Evolutionary conservation across 2,888 invertebrate genomes (phyloP).

Genomic region (Tridacna crocea): DNA sequence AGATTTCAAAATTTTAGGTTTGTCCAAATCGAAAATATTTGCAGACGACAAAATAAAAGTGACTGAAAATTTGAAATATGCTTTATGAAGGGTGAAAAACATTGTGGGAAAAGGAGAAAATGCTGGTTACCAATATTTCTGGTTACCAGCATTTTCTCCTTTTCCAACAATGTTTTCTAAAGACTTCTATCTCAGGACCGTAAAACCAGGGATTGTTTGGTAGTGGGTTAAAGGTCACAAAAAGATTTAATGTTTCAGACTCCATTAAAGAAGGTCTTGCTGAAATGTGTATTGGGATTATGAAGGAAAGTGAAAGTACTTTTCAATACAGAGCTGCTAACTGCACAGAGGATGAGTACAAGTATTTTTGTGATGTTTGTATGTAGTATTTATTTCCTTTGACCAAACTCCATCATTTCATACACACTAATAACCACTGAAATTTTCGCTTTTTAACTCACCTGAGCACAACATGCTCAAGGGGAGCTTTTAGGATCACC

Average conservation of each 20-base stretch:
- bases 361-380: slow-evolving; percentile 11
- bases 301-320: not conserved
- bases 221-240: too few relatives aligned
- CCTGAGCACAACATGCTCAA: too few relatives aligned
- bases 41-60: too few relatives aligned
- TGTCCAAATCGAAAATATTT: too few relatives aligned
- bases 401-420: too few relatives aligned
- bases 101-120: slow-evolving; percentile 18
- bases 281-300: slow-evolving; percentile 1
- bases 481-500: too few relatives aligned
- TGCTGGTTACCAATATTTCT: too few relatives aligned
- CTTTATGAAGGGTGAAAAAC: not conserved
- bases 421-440: too few relatives aligned
- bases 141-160: not conserved
- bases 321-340: slow-evolving; percentile 6
- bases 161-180: not conserved
- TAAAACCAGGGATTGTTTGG: not conserved
- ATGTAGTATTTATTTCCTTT: too few relatives aligned
- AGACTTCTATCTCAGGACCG: not conserved
- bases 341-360: slow-evolving; percentile 2
- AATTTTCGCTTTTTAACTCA: too few relatives aligned
- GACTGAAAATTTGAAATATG: not conserved
- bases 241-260: not conserved
- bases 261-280: not conserved
- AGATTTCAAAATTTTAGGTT: too few relatives aligned